Percentiles rank a stretch among this genome's conserved stretches.
Conservation (phyloP, 1,140 invertebrate species). For the Drosophila sp. region DNA sequence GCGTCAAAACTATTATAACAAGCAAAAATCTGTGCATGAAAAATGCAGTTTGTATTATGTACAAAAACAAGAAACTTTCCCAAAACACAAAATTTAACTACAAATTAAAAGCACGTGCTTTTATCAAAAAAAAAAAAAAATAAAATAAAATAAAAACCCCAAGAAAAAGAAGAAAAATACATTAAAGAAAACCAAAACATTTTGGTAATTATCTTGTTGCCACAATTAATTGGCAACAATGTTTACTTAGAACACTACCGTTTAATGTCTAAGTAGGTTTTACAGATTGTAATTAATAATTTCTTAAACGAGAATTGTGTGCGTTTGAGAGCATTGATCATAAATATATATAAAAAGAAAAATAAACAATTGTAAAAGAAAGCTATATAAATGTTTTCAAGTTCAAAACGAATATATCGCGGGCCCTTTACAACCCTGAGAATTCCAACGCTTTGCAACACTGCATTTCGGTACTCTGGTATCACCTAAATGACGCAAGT, state of each 20-base stretch:
- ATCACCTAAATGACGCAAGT: constrained; percentile 10
- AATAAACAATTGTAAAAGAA: constrained; percentile 76
- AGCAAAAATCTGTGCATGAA: constrained; percentile 47
- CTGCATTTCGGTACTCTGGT: not conserved
- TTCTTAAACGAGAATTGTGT: constrained; percentile 57
- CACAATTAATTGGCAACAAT: constrained; percentile 50
- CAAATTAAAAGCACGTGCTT: constrained; percentile 49
- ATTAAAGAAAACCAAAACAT: constrained; percentile 42
- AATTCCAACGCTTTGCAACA: not conserved
- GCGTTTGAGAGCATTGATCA: constrained; percentile 61
- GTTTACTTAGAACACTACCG: constrained; percentile 57
- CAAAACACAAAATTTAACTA: constrained; percentile 44
- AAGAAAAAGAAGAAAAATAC: constrained; percentile 31
- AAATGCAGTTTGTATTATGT: constrained; percentile 77
- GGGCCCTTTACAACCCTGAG: constrained; percentile 19
- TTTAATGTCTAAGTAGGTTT: constrained; percentile 82
- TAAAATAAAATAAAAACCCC: constrained; percentile 26
- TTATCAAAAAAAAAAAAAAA: constrained; percentile 33
- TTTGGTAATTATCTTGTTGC: constrained; percentile 65
- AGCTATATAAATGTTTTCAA: not conserved
- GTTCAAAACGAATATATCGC: not conserved
- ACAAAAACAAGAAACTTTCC: constrained; percentile 62
- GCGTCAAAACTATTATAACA: constrained; percentile 41
- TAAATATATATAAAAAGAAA: constrained; percentile 42
- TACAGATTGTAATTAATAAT: constrained; percentile 77